These are phyloP conservation scores for Agrilus biguttatus DNA, from an alignment of 2,888 invertebrate species.

Conservation along the genomic window DNA sequence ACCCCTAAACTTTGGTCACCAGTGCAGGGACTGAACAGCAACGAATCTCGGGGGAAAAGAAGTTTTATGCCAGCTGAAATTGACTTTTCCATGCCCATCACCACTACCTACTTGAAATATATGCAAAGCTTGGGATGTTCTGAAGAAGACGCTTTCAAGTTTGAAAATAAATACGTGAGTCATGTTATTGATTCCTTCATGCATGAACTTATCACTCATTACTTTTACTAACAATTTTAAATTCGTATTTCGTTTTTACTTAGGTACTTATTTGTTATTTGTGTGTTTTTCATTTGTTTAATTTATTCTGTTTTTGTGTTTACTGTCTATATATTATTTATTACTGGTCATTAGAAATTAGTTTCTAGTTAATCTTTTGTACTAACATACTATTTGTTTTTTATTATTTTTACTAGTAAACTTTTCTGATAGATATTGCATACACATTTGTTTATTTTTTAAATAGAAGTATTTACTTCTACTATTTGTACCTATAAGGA, in stretches of 20 bases:
- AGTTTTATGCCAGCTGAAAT: slow-evolving; percentile 37
- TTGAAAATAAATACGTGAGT: slow-evolving; percentile 45
- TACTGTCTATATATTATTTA: not conserved
- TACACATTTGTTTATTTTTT: slow-evolving; percentile 5
- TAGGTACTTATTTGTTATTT: not conserved
- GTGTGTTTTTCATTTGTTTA: not conserved
- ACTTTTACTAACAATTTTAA: slow-evolving; percentile 19
- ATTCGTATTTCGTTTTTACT: slow-evolving; percentile 1
- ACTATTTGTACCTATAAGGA: slow-evolving; percentile 7
- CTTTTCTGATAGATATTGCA: slow-evolving; percentile 4
- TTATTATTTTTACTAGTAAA: slow-evolving; percentile 3
- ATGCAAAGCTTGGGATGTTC: slow-evolving; percentile 58
- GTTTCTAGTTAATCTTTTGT: not conserved
- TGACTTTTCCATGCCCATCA: slow-evolving; percentile 78
- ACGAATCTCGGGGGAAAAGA: slow-evolving; percentile 13
- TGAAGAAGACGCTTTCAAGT: slow-evolving; percentile 44
- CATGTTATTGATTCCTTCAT: slow-evolving; percentile 25
- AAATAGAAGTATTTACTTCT: slow-evolving; percentile 4
- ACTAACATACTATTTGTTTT: not conserved
- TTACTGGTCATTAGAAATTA: not conserved
- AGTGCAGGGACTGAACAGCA: slow-evolving; percentile 27
- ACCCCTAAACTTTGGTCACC: slow-evolving; percentile 49
- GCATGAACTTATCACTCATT: slow-evolving; percentile 26
- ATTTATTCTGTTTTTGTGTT: not conserved
- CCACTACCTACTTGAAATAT: slow-evolving; percentile 76